These are phyloP conservation scores for Lepidotrigona ventralis DNA, from an alignment of 1,140 invertebrate genomes.

Conservation along the genomic window DNA sequence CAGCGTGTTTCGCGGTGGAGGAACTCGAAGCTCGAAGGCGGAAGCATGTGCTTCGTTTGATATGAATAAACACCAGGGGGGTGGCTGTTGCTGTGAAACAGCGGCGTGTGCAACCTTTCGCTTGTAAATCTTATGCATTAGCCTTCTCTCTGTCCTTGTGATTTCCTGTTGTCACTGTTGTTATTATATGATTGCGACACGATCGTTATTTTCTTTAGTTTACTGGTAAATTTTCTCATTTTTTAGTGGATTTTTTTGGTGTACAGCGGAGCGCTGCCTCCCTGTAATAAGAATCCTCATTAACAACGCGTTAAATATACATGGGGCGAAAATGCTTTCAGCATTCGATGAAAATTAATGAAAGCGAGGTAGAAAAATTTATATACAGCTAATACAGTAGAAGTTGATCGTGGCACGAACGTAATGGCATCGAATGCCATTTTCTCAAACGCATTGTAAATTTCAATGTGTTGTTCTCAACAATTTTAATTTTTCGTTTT, in stretches of 20 bases:
- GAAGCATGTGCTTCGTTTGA: conserved; percentile 24
- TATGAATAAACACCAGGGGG: conserved; percentile 7
- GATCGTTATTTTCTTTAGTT: conserved; percentile 2
- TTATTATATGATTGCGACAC: conserved; percentile 4
- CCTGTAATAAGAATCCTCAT: neutral
- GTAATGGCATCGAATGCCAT: neutral
- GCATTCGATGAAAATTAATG: neutral
- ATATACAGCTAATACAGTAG: no score
- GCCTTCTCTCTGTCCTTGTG: neutral
- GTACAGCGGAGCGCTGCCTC: neutral
- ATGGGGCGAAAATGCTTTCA: neutral
- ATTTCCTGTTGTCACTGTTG: neutral
- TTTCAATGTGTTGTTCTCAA: neutral
- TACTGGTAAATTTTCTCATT: neutral
- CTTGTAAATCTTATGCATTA: conserved; percentile 48
- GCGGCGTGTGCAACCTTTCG: neutral
- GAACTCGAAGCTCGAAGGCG: conserved; percentile 1
- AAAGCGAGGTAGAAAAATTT: neutral
- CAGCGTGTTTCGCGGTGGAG: neutral
- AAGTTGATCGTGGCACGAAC: neutral
- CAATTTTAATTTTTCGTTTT: neutral
- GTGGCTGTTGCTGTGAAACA: neutral
- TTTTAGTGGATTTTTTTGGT: neutral
- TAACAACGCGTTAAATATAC: neutral
- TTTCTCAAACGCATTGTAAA: neutral